A percentile compares a stretch with the other conserved stretches of the same genome.
These are phyloP conservation scores for Oreohelix idahoensis DNA, from an alignment of 1,140 invertebrate species.

Conservation along the genomic window DNA sequence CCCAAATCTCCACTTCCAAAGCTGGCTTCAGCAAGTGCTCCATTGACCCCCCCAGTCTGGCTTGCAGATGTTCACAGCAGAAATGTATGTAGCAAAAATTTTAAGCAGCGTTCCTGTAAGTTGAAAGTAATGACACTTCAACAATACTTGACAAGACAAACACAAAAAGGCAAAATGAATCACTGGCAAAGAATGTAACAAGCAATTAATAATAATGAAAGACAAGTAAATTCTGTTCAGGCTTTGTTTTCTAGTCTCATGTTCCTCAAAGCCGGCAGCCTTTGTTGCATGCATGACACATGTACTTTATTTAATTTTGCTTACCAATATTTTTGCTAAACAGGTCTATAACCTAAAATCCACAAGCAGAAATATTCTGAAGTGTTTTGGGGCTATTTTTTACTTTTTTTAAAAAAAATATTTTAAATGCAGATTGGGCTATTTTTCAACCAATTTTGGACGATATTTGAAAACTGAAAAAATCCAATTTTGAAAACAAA, in stretches of 20 bases:
- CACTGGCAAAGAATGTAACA: neutral
- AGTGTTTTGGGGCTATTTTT: too few species aligned
- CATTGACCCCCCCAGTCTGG: neutral
- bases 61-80: neutral
- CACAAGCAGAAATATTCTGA: too few species aligned
- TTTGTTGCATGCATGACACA: too few species aligned
- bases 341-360: neutral
- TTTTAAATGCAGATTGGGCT: too few species aligned
- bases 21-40: neutral
- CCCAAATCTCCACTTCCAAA: neutral
- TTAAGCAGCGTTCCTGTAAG: neutral
- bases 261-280: neutral
- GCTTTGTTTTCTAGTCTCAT: neutral
- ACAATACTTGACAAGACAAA: neutral
- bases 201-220: slow-evolving; percentile 1
- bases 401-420: too few species aligned
- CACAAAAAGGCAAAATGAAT: neutral
- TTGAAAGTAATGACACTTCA: neutral
- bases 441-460: too few species aligned
- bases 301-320: neutral
- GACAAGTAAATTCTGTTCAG: neutral
- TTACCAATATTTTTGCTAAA: neutral
- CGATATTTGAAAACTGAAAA: too few species aligned
- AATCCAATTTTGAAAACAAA: too few species aligned
- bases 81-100: neutral